Percentiles rank a stretch among this genome's conserved stretches.
These are phyloP conservation scores for Amblyopsis rosae DNA, from an alignment of 2,113 vertebrate species.

Conservation along the genomic window DNA sequence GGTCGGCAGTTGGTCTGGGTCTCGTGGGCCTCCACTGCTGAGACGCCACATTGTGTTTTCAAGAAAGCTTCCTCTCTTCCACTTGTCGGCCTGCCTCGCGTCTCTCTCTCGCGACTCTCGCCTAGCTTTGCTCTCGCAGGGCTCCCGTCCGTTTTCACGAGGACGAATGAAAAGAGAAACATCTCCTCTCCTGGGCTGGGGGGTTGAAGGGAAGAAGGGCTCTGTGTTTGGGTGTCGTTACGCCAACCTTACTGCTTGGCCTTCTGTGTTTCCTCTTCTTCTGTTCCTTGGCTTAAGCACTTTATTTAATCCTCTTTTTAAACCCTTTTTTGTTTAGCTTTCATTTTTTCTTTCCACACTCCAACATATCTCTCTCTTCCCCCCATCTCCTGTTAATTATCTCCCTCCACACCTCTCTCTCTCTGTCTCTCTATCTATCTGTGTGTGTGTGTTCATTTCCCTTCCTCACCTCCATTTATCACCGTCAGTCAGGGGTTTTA, in stretches of 20 bases:
- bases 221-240: slow-evolving; percentile 51
- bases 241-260: slow-evolving; percentile 36
- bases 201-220: slow-evolving; percentile 54
- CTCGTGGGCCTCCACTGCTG: too few relatives aligned
- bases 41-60: slow-evolving; percentile 17
- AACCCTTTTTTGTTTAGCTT: too few relatives aligned
- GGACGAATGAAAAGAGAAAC: background rate
- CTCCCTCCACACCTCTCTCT: background rate
- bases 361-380: background rate
- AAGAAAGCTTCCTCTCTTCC: slow-evolving; percentile 24
- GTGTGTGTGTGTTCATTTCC: background rate
- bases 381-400: background rate
- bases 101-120: slow-evolving; percentile 37
- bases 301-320: slow-evolving; percentile 13
- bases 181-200: slow-evolving; percentile 44
- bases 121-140: slow-evolving; percentile 9
- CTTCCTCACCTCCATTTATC: slow-evolving; percentile 58
- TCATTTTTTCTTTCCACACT: background rate
- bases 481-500: slow-evolving; percentile 57
- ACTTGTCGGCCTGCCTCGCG: slow-evolving; percentile 51
- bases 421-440: background rate
- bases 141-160: slow-evolving; percentile 17
- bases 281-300: slow-evolving; percentile 7
- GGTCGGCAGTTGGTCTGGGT: too few relatives aligned
- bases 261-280: background rate